phyloP scores from a whole-genome alignment of 2,113 vertebrate genomes.

The Peromyscus californicus region DNA sequence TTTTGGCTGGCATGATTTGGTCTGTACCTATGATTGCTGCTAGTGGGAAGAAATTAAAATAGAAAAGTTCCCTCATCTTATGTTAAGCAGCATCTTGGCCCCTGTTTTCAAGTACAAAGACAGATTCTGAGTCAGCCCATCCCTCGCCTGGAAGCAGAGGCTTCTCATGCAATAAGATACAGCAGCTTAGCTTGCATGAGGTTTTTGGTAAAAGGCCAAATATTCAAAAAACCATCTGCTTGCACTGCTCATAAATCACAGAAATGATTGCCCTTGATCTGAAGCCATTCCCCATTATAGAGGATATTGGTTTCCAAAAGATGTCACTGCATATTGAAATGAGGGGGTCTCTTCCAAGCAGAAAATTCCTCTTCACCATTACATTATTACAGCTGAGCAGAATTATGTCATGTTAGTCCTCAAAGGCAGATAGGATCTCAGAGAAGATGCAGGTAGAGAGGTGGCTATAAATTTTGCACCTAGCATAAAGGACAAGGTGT shows the following conservation, averaged over 20 bases:
- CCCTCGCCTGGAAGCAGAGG: conserved; percentile 48
- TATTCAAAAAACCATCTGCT: conserved; percentile 84
- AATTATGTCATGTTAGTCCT: conserved; percentile 73
- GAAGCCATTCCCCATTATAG: conserved; percentile 76
- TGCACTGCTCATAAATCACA: conserved; percentile 79
- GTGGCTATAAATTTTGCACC: conserved; percentile 67
- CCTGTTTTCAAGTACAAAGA: conserved; percentile 62
- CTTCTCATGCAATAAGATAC: conserved; percentile 69
- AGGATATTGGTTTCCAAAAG: conserved; percentile 83
- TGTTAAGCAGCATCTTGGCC: conserved; percentile 24
- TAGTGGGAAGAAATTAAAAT: background rate
- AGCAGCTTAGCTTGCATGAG: conserved; percentile 78
- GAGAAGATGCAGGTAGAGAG: conserved; percentile 56
- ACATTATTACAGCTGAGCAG: conserved; percentile 66
- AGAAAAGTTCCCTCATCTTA: conserved; percentile 9
- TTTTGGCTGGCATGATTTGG: conserved; percentile 31
- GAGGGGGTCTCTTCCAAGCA: conserved; percentile 80
- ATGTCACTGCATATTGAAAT: conserved; percentile 82
- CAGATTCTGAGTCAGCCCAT: conserved; percentile 47
- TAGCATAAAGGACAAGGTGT: conserved; percentile 56
- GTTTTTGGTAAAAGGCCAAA: conserved; percentile 82
- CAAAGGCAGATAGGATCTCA: conserved; percentile 64
- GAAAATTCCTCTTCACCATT: conserved; percentile 75
- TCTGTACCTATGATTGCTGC: conserved; percentile 7
- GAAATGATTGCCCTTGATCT: conserved; percentile 84